Evolutionary conservation across 30 jellyfish, hydroid and myxozoan species (phyloP).

Genomic region (Rhopilema esculentum): DNA sequence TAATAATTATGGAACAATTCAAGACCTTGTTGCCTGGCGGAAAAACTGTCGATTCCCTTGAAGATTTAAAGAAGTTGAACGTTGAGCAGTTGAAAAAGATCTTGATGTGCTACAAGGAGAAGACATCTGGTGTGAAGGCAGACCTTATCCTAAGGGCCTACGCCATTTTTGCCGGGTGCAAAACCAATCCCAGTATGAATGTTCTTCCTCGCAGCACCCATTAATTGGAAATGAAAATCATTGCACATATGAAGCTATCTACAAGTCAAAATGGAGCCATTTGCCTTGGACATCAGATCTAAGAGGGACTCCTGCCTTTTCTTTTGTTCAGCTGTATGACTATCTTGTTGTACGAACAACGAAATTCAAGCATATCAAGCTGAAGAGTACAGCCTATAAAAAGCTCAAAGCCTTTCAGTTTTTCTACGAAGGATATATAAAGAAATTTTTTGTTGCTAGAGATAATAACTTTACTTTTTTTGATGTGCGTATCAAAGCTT

Average conservation of each 20-base stretch:
- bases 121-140: conserved; percentile 59
- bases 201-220: conserved; percentile 22
- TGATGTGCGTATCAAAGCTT: conserved; percentile 50
- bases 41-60: conserved; percentile 17
- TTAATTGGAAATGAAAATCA: conserved; percentile 16
- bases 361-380: conserved; percentile 51
- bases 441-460: conserved; percentile 24
- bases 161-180: conserved; percentile 31
- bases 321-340: conserved; percentile 54
- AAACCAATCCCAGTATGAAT: conserved; percentile 25
- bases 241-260: conserved; percentile 43
- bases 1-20: conserved; percentile 27
- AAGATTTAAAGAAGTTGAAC: conserved; percentile 7
- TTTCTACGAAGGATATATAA: conserved; percentile 56
- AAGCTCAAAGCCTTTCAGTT: conserved; percentile 63
- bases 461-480: conserved; percentile 4
- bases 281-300: conserved; percentile 64
- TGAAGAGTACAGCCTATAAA: conserved; percentile 63
- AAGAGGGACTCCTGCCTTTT: conserved; percentile 40
- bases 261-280: conserved; percentile 24
- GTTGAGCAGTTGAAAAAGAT: conserved; percentile 36
- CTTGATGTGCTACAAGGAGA: conserved; percentile 30
- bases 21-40: conserved; percentile 20
- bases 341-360: conserved; percentile 52
- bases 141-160: conserved; percentile 54